Percentiles rank a stretch among this genome's conserved stretches.
phyloP scores from a whole-genome alignment of 2,888 invertebrate species.

The Campoplex nolae region DNA sequence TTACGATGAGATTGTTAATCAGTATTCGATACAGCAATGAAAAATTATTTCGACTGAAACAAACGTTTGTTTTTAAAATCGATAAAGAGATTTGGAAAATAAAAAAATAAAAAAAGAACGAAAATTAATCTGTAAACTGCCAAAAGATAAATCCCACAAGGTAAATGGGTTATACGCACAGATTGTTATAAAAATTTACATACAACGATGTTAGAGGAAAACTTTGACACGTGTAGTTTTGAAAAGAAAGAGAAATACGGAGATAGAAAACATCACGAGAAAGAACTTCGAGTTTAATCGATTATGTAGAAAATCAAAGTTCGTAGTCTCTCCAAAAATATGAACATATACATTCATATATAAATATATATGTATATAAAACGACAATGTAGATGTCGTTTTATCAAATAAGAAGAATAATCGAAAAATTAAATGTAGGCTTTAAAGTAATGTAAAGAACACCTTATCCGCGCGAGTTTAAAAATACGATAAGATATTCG shows the following conservation, averaged over 20 bases:
- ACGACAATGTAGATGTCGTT: slow-evolving; percentile 39
- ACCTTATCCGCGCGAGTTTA: slow-evolving; percentile 27
- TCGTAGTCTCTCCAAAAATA: slow-evolving; percentile 37
- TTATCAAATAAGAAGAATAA: slow-evolving; percentile 42
- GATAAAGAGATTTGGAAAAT: slow-evolving; percentile 26
- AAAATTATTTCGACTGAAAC: slow-evolving; percentile 35
- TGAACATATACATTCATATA: slow-evolving; percentile 3
- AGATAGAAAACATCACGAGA: slow-evolving; percentile 61
- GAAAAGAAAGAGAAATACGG: slow-evolving; percentile 57
- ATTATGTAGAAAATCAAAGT: slow-evolving; percentile 39
- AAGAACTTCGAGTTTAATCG: slow-evolving; percentile 43
- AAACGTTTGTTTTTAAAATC: slow-evolving; percentile 34
- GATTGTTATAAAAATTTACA: slow-evolving; percentile 74
- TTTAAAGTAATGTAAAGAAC: slow-evolving; percentile 32
- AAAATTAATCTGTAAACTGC: slow-evolving; percentile 71
- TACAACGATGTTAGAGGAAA: slow-evolving; percentile 49
- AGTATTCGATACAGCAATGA: slow-evolving; percentile 50
- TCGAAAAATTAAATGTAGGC: slow-evolving; percentile 29
- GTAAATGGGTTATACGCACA: slow-evolving; percentile 75
- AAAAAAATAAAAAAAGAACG: slow-evolving; percentile 27
- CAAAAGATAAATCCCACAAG: slow-evolving; percentile 74
- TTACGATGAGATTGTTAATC: slow-evolving; percentile 37
- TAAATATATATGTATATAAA: background rate
- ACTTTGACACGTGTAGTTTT: slow-evolving; percentile 60
- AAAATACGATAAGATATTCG: slow-evolving; percentile 9